Evolutionary conservation across 2,888 invertebrate genomes (phyloP), one percentile per base, ranked within the genome.

Genomic region (Baronia brevicornis): DNA sequence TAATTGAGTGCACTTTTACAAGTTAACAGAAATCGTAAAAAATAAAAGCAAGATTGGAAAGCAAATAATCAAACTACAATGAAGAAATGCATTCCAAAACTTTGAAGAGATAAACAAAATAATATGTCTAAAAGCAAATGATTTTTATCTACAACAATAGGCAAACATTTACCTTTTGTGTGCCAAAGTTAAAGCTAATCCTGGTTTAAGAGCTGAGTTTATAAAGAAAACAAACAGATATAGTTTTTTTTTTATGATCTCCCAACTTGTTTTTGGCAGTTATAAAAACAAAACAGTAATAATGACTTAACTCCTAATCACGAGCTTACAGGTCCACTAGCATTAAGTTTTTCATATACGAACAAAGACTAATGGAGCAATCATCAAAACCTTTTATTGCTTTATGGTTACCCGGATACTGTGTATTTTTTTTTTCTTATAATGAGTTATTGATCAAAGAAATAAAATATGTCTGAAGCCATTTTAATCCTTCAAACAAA

Each of bases 41-140:
- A 31, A 36, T 31, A 38, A 34, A 21, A 38, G 39, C 50, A 51
- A 44, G 51, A 63, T 67, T 66, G 58, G 45, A 53, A 49, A 50
- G 58, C 54, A 72, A 70, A 73, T 60, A 69, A 46, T 45, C 41
- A 25, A 37, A 27, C 29, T 20, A 31, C 36, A 23, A 36, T 27
- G 27, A 28, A 31, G 26, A 31, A 36, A 36, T 36, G 36, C 28
- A 19, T 11, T 22, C 30, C 14, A 18, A 17, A 30, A 25, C 30
- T n/a, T 9, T 7, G 27, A 27, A 17, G 7, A 19, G 14, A 36
- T 32, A 36, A 36, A 36, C 36, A 31, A 36, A 36, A 20, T 31
- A 23, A 31, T 28, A 30, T 28, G 31, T 31, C 28, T 36, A 31
- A 36, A 36, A 36, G 28, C 36, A 27, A 36, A 7, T 34, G 17